phyloP scores from a whole-genome alignment of 1,140 invertebrate genomes.

The Zaprionus gabonicus region DNA sequence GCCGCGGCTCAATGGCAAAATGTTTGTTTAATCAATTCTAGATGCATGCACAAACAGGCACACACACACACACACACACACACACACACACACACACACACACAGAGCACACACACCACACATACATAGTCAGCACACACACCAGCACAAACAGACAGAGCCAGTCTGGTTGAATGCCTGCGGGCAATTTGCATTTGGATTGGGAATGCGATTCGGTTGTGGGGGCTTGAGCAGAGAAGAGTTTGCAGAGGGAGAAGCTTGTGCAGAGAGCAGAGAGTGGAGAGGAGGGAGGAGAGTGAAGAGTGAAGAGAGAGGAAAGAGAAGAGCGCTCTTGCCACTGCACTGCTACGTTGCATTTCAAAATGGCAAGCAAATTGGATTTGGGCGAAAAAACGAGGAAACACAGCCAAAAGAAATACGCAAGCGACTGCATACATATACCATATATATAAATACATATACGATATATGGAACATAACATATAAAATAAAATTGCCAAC shows the following conservation, averaged over 20 bases:
- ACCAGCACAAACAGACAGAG: constrained; percentile 10
- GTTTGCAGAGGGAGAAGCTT: background rate
- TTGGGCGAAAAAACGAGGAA: constrained; percentile 30
- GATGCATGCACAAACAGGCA: constrained; percentile 24
- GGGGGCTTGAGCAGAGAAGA: constrained; percentile 26
- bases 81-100: constrained; percentile 9
- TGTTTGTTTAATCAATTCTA: constrained; percentile 78
- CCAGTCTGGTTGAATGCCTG: constrained; percentile 60
- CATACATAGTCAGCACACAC: constrained; percentile 21
- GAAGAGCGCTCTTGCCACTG: background rate
- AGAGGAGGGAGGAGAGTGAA: background rate
- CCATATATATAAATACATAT: constrained; percentile 12
- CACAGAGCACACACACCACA: constrained; percentile 10
- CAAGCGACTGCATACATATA: background rate
- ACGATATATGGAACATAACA: background rate
- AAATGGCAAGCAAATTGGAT: constrained; percentile 74
- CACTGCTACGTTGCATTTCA: constrained; percentile 50
- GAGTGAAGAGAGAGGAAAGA: background rate
- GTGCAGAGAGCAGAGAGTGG: background rate
- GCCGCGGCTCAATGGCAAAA: constrained; percentile 60
- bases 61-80: constrained; percentile 10
- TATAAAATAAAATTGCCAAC: constrained; percentile 20
- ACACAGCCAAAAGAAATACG: constrained; percentile 16
- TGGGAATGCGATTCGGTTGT: constrained; percentile 35
- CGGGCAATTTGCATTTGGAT: constrained; percentile 67